Conservation (phyloP, 2,113 vertebrate genomes). For the Zeus faber region DNA sequence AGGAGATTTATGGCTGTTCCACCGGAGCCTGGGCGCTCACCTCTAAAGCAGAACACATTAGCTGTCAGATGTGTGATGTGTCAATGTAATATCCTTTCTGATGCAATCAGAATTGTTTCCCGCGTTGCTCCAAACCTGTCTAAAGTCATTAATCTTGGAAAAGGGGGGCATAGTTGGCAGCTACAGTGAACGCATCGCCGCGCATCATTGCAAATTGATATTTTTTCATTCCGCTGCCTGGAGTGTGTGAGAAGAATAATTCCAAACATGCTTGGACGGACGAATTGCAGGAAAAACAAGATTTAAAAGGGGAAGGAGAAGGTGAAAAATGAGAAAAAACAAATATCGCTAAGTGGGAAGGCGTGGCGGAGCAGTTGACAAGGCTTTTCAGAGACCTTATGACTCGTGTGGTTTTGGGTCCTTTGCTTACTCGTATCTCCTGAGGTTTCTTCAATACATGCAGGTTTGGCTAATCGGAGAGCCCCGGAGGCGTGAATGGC, state of each 20-base stretch:
- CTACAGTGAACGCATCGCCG: constrained; percentile 58
- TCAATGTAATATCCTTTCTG: constrained; percentile 77
- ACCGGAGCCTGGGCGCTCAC: constrained; percentile 41
- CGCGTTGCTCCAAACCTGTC: constrained; percentile 71
- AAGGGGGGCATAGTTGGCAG: constrained; percentile 52
- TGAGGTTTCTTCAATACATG: too few relatives aligned
- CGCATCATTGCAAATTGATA: constrained; percentile 67
- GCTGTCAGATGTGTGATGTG: constrained; percentile 70
- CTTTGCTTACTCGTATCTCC: too few relatives aligned
- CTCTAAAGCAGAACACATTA: constrained; percentile 68
- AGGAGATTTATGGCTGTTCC: constrained; percentile 46
- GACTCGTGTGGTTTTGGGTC: too few relatives aligned
- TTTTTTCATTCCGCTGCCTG: constrained; percentile 57
- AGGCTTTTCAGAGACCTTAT: too few relatives aligned
- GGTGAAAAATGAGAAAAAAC: not conserved
- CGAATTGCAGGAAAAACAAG: constrained; percentile 20
- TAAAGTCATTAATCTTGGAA: constrained; percentile 74
- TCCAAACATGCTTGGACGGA: constrained; percentile 17
- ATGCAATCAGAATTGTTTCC: constrained; percentile 76
- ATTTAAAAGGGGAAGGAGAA: constrained; percentile 18
- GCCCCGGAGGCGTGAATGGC: too few relatives aligned
- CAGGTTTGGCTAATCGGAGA: too few relatives aligned
- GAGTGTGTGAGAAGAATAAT: constrained; percentile 38
- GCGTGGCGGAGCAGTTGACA: not conserved
- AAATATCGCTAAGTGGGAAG: not conserved